These are phyloP conservation scores for Turdus rufiventris DNA, from an alignment of 2,113 vertebrate genomes.

Conservation along the genomic window DNA sequence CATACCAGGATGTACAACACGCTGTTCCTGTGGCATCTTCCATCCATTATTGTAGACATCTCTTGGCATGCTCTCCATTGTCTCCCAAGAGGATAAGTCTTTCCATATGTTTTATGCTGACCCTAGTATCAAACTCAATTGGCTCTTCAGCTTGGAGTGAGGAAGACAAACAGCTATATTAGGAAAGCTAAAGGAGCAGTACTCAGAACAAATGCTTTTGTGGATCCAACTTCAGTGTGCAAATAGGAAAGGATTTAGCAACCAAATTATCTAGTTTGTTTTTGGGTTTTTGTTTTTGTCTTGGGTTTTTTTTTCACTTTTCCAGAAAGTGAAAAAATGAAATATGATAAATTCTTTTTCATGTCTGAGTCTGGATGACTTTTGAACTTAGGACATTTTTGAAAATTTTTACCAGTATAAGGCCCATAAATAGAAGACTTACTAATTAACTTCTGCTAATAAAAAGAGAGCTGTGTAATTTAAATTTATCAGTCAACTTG, in stretches of 20 bases:
- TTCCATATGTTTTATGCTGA: neutral
- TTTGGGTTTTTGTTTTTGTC: neutral
- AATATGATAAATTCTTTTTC: neutral
- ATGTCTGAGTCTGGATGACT: neutral
- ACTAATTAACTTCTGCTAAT: neutral
- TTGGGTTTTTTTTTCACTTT: neutral
- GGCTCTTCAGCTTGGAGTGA: neutral
- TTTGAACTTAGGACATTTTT: neutral
- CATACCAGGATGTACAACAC: neutral
- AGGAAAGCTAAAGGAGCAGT: neutral
- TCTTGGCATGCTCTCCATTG: neutral
- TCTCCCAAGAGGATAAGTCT: neutral
- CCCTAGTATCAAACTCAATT: neutral
- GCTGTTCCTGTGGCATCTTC: neutral
- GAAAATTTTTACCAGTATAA: neutral
- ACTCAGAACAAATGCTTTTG: neutral
- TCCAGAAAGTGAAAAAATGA: neutral
- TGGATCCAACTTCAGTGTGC: neutral
- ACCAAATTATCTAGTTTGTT: neutral
- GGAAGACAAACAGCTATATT: neutral
- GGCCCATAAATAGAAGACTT: neutral
- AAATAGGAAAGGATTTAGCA: neutral
- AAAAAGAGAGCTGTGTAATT: neutral
- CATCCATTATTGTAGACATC: neutral
- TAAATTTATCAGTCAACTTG: neutral